Evolutionary conservation across 2,888 invertebrate genomes (phyloP).

Genomic region (Torymus tubicola): DNA sequence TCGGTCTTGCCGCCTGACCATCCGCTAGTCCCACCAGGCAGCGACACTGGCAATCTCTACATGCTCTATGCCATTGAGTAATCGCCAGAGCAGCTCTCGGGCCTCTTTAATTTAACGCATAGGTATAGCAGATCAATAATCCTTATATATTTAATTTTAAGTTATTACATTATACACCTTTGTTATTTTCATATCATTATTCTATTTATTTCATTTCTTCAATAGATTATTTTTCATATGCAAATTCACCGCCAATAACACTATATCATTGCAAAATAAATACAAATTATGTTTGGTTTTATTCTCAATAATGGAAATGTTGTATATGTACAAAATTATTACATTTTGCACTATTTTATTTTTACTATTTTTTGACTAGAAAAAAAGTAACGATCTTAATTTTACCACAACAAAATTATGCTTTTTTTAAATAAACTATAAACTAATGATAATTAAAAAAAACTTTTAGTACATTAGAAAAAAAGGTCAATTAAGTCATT

Average conservation of each 20-base stretch:
- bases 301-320: not conserved
- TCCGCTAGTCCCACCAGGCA: slow-evolving; percentile 83
- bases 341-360: no score
- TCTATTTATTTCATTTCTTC: slow-evolving; percentile 7
- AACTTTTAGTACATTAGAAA: not conserved
- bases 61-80: slow-evolving; percentile 80
- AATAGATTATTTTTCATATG: not conserved
- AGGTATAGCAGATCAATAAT: slow-evolving; percentile 63
- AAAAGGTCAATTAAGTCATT: not conserved
- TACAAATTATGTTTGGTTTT: not conserved
- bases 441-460: no score
- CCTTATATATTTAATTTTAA: slow-evolving; percentile 34
- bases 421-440: no score
- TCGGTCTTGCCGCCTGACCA: slow-evolving; percentile 90
- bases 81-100: slow-evolving; percentile 64
- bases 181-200: slow-evolving; percentile 4
- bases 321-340: no score
- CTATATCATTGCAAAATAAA: not conserved
- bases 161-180: not conserved
- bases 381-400: no score
- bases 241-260: not conserved
- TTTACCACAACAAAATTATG: no score
- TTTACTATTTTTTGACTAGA: no score
- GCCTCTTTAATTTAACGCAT: slow-evolving; percentile 72
- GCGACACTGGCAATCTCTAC: slow-evolving; percentile 81